Evolutionary conservation across 2,113 vertebrate species (phyloP).

Genomic region (Elachura formosa): DNA sequence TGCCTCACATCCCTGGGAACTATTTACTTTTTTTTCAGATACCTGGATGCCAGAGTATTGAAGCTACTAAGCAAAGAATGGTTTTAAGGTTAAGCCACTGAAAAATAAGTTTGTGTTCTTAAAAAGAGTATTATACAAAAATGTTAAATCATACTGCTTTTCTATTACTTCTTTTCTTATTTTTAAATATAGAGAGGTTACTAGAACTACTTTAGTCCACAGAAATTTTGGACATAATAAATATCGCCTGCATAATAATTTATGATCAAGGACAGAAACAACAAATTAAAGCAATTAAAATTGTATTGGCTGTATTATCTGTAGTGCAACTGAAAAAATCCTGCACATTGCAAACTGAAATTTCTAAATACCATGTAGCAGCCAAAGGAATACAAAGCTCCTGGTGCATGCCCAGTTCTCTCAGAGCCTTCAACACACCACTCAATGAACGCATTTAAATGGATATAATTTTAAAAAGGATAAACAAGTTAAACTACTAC

Average conservation of each 20-base stretch:
- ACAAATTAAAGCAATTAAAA: neutral
- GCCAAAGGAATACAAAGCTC: neutral
- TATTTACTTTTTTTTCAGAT: neutral
- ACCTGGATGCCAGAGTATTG: neutral
- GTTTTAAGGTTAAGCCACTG: neutral
- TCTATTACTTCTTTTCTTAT: neutral
- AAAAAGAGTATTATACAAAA: neutral
- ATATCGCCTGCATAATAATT: neutral
- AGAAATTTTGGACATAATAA: neutral
- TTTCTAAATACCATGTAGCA: neutral
- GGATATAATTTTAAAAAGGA: neutral
- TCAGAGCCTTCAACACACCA: neutral
- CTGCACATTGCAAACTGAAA: neutral
- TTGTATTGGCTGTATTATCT: neutral
- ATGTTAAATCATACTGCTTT: neutral
- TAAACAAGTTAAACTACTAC: neutral
- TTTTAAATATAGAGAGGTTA: neutral
- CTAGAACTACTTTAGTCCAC: neutral
- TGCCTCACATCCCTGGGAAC: neutral
- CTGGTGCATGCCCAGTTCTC: neutral
- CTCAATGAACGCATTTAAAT: neutral
- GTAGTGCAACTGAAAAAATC: neutral
- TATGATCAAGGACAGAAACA: neutral
- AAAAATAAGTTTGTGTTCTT: neutral
- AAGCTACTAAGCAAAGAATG: neutral